A percentile compares a stretch with the other conserved stretches of the same genome.
These are phyloP conservation scores for Telenomus remus DNA, from an alignment of 1,140 invertebrate genomes.

Conservation along the genomic window DNA sequence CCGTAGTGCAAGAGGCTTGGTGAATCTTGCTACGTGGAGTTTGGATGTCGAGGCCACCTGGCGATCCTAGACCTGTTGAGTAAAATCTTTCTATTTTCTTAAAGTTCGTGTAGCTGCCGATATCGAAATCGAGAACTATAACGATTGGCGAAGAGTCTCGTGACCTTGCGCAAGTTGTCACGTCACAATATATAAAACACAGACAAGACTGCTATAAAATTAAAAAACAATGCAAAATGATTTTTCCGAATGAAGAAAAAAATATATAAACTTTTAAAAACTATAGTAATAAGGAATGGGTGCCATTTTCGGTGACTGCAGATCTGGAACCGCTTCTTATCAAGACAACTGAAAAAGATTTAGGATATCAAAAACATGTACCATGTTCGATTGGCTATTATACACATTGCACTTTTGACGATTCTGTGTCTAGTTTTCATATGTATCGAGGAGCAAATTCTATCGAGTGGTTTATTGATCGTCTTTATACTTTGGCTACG, in stretches of 20 bases:
- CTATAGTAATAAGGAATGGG: not conserved
- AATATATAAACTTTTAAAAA: conserved; percentile 67
- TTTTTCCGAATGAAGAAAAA: conserved; percentile 66
- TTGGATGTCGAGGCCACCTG: too few relatives aligned
- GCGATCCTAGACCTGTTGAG: too few relatives aligned
- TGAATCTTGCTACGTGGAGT: too few relatives aligned
- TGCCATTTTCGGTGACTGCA: conserved; percentile 62
- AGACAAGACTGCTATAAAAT: too few relatives aligned
- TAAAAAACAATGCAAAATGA: conserved; percentile 38
- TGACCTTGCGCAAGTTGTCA: too few relatives aligned
- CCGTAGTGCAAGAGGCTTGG: too few relatives aligned
- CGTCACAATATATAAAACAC: too few relatives aligned
- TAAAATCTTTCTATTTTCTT: too few relatives aligned
- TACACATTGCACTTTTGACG: conserved; percentile 66
- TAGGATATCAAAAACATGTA: conserved; percentile 46
- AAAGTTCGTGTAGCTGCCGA: too few relatives aligned
- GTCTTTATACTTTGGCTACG: conserved; percentile 49
- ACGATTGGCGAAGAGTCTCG: too few relatives aligned
- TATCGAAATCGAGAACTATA: too few relatives aligned
- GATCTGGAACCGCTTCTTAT: conserved; percentile 63
- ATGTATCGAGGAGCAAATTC: conserved; percentile 59
- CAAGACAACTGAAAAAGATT: conserved; percentile 50
- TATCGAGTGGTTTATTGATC: conserved; percentile 60
- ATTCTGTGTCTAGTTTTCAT: conserved; percentile 61
- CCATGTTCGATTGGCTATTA: conserved; percentile 67